phyloP scores from a whole-genome alignment of 2,113 vertebrate species.

The Chascanopsetta lugubris region DNA sequence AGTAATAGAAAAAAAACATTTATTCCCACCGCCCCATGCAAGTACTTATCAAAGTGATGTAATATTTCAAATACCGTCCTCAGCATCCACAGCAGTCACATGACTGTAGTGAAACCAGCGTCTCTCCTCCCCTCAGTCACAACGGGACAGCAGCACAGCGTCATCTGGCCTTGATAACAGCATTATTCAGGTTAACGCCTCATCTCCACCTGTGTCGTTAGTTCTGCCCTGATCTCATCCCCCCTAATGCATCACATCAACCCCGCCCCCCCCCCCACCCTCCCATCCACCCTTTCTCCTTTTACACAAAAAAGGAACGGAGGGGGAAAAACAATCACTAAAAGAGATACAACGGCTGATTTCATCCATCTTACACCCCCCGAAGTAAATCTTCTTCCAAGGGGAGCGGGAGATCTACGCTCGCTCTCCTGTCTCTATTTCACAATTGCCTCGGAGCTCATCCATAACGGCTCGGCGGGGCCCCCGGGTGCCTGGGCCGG shows the following conservation, averaged over 20 bases:
- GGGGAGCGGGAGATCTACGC: slow-evolving; percentile 56
- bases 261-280: too few relatives aligned
- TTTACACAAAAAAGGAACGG: slow-evolving; percentile 35
- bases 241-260: slow-evolving; percentile 61
- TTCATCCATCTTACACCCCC: slow-evolving; percentile 72
- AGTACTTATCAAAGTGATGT: too few relatives aligned
- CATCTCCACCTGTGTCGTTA: slow-evolving; percentile 33
- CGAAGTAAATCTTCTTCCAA: slow-evolving; percentile 69
- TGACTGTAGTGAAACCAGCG: not conserved
- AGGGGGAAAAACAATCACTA: slow-evolving; percentile 75
- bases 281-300: slow-evolving; percentile 37
- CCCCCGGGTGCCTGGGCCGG: slow-evolving; percentile 60
- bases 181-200: slow-evolving; percentile 51
- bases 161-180: slow-evolving; percentile 13
- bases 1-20: too few relatives aligned
- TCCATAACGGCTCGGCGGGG: slow-evolving; percentile 70
- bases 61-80: too few relatives aligned
- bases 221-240: slow-evolving; percentile 36
- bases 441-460: slow-evolving; percentile 74
- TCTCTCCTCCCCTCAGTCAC: not conserved
- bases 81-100: too few relatives aligned
- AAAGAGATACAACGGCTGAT: slow-evolving; percentile 72
- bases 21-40: too few relatives aligned
- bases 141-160: not conserved
- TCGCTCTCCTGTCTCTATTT: slow-evolving; percentile 63